Evolutionary conservation across 2,888 invertebrate genomes (phyloP), one percentile per base, ranked within the genome.

Genomic region (Epistrophe eligans): DNA sequence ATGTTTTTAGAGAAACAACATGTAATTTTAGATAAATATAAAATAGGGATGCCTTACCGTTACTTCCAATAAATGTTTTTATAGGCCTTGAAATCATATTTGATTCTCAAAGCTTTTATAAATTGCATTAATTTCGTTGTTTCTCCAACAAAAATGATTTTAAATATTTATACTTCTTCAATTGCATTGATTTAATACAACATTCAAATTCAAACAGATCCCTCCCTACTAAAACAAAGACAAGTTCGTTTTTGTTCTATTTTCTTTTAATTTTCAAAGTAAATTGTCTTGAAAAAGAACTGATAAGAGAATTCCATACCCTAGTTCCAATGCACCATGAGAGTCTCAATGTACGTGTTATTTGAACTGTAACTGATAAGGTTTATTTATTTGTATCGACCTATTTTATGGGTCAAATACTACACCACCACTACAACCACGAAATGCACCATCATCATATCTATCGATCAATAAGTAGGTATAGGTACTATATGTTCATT

Each of bases 341-440:
- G 58, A 19, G 11, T 60, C 40, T 66, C 17, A 32, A 60, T 58
- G 57, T 73, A 81, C 45, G 73, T 79, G 73, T 79, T 82, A 74
- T 79, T 85, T 71, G 85, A 85, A 85, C 81, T 85, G 77, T 70
- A 62, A 24, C 82, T 85, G 85, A 85, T 85, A 85, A 85, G 73
- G 17, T 77, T 43, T 24, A 48, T 55, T 38, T 77, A 74, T 73
- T 67, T 77, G 74, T 77, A 82, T 77, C 82, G 85, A 85, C 85
- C 85, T 70, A 85, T 67, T 85, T 85, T 66, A 85, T 82, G 70
- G 85, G 82, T 82, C 85, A 82, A 70, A 70, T 50, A 82, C 62
- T 50, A 74, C 52, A 77, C 43, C 55, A 60, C 45, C n/a, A 77
- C 55, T 52, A 50, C 19, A 48, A 24, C 24, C 6, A 45, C 7